These are phyloP conservation scores for Camponotus floridanus DNA, from an alignment of 1,140 invertebrate genomes.

Conservation along the genomic window DNA sequence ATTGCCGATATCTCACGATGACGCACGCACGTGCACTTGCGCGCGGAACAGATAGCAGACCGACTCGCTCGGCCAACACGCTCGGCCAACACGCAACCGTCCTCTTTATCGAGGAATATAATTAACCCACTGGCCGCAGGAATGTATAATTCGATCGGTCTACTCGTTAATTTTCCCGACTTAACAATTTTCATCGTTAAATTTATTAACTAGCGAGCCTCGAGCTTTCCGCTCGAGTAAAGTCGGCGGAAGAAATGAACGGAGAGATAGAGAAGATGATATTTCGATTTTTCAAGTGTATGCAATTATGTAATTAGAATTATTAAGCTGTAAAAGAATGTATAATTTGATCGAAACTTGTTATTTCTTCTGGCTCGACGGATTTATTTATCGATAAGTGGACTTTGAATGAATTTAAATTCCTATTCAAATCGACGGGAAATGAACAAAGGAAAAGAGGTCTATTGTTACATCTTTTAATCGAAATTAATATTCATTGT, in stretches of 20 bases:
- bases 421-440: not conserved
- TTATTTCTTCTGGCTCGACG: not conserved
- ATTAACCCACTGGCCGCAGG: constrained; percentile 53
- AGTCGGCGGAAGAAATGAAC: not conserved
- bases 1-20: constrained; percentile 57
- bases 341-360: constrained; percentile 9
- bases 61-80: constrained; percentile 16
- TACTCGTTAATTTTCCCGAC: not conserved
- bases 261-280: not conserved
- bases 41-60: constrained; percentile 33
- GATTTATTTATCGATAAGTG: constrained; percentile 8
- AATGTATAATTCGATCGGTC: constrained; percentile 43
- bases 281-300: not conserved
- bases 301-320: constrained; percentile 37
- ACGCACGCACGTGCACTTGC: constrained; percentile 43
- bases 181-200: constrained; percentile 14
- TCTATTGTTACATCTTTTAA: not conserved
- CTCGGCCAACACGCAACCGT: constrained; percentile 8
- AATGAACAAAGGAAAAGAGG: not conserved
- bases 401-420: not conserved
- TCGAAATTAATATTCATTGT: not conserved
- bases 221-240: not conserved
- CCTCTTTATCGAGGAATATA: constrained; percentile 27
- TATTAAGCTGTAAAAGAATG: not conserved
- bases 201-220: not conserved